Conservation (phyloP, 2,113 vertebrate genomes). For the Todiramphus saurophagus region DNA sequence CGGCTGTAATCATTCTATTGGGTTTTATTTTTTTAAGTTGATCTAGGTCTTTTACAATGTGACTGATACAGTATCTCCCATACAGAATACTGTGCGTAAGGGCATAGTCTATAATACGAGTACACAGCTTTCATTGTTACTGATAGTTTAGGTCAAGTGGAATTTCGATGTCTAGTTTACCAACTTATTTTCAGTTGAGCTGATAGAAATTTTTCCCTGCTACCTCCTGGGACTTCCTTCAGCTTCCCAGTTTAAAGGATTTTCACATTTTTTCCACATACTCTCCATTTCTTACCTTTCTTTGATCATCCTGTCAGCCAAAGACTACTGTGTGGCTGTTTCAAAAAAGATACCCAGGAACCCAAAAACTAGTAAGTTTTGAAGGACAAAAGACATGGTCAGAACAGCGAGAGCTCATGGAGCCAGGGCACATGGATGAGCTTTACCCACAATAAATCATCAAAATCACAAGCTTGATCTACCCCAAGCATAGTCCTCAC, state of each 20-base stretch:
- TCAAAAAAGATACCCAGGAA: background rate
- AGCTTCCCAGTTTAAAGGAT: background rate
- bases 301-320: background rate
- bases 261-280: background rate
- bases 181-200: conserved; percentile 37
- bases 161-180: conserved; percentile 57
- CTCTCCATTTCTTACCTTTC: background rate
- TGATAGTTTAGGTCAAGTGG: conserved; percentile 68
- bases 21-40: conserved; percentile 97
- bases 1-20: conserved; percentile 98
- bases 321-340: background rate
- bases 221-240: background rate
- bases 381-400: background rate
- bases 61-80: conserved; percentile 81
- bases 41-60: conserved; percentile 91
- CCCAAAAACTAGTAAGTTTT: background rate
- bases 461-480: background rate
- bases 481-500: background rate
- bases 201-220: conserved; percentile 9
- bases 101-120: conserved; percentile 68
- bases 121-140: conserved; percentile 61
- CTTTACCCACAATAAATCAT: accelerated
- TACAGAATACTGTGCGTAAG: conserved; percentile 66
- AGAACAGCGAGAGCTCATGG: background rate
- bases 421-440: background rate